A percentile compares a stretch with the other conserved stretches of the same genome.
Evolutionary conservation across 1,140 invertebrate species (phyloP).

Genomic region (Conopomorpha cramerella): DNA sequence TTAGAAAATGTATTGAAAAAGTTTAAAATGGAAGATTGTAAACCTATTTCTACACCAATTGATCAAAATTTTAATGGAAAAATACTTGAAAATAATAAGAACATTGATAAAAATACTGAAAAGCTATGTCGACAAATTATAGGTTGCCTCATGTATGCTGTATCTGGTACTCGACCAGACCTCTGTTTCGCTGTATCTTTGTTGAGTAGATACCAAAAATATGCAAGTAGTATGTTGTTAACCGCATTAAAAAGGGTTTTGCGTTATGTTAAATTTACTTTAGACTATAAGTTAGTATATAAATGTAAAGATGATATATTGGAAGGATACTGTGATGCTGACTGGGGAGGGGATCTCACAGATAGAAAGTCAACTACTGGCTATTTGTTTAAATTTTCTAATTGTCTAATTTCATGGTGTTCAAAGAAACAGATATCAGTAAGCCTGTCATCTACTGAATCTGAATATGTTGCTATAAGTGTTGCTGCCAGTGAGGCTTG

Average conservation of each 20-base stretch:
- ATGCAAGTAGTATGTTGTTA: constrained; percentile 4
- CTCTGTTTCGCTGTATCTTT: constrained; percentile 11
- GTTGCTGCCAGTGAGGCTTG: constrained; percentile 9
- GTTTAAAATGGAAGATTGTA: no score
- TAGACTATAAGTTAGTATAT: not conserved
- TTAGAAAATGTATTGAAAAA: no score
- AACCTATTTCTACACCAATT: no score
- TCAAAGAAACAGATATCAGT: constrained; percentile 8
- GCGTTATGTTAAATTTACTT: not conserved
- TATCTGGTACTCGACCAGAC: constrained; percentile 17
- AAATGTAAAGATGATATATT: not conserved
- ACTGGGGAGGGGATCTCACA: not conserved
- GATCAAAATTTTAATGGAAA: not conserved
- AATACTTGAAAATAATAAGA: no score
- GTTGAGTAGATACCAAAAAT: constrained; percentile 15
- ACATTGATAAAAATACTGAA: not conserved
- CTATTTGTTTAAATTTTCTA: constrained; percentile 7
- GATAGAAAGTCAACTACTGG: constrained; percentile 4
- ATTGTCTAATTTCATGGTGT: constrained; percentile 13
- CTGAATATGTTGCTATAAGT: constrained; percentile 11
- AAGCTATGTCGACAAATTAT: constrained; percentile 8
- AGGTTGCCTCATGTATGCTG: constrained; percentile 22
- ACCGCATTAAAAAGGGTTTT: not conserved
- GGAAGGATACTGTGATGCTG: not conserved
- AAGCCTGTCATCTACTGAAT: constrained; percentile 10